Conservation (phyloP, 2,888 invertebrate species). For the Nymphalis urticae region DNA sequence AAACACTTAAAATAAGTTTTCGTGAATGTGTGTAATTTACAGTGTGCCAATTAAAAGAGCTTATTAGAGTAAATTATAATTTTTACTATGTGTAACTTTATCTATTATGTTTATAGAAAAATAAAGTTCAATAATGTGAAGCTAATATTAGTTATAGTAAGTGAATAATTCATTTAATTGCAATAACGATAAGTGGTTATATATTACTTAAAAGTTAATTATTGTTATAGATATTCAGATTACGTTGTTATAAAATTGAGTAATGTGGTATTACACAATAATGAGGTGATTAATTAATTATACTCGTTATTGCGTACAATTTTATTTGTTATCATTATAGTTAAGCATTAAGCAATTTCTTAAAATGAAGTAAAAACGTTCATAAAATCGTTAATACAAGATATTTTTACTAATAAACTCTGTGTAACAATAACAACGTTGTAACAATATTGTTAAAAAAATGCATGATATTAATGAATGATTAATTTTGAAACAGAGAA, state of each 20-base stretch:
- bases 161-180: background rate
- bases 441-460: too few species aligned
- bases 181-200: background rate
- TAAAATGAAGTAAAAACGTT: too few species aligned
- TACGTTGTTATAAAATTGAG: background rate
- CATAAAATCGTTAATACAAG: too few species aligned
- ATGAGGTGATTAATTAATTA: conserved; percentile 3
- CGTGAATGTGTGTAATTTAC: background rate
- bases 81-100: background rate
- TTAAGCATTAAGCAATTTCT: too few species aligned
- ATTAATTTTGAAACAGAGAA: too few species aligned
- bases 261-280: conserved; percentile 1
- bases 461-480: too few species aligned
- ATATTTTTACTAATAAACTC: too few species aligned
- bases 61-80: background rate
- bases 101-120: background rate
- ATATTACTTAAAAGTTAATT: background rate
- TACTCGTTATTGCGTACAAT: background rate
- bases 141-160: background rate
- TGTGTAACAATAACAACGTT: too few species aligned
- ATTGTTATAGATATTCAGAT: background rate
- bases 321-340: background rate
- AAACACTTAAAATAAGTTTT: background rate
- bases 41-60: background rate
- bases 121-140: background rate